Base-by-base conservation (phyloP, 2,797 vertebrate species). In the Benthosema pterotum region DNA sequence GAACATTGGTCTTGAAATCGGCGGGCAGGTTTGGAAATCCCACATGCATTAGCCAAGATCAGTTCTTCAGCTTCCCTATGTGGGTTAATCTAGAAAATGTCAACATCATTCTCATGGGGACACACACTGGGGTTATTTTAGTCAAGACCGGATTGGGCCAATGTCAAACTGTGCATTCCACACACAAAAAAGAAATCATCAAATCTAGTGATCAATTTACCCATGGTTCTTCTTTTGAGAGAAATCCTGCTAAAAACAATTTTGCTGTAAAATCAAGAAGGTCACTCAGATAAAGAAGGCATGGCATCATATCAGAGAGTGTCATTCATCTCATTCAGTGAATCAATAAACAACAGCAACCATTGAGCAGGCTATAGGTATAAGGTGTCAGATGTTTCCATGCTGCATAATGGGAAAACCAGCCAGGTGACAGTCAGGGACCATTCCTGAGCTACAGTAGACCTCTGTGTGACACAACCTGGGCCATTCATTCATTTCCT, bases 181-280 rank as follows among this genome's bases (percentile, higher is more conserved):
- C 19, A 38, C n/a, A 51, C 60, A 65, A 57, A 50, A 14, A 28
- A 43, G 18, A 55, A 15, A 38, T 4, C 8, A 38, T 1, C 56
- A 67, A 69, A 60, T 56, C 19, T 0, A 6, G 16, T 18, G 11
- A 15, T 63, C 14, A 0, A 18, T 85, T 90, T 85, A 87, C 87
- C 87, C 67, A 16, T 8, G 51, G 25, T 78, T 63, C 75, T 72
- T 70, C 58, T 67, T 63, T 53, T 45, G 68, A 78, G 52, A 6
- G 60, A 78, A 6, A 73, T 69, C 82, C 82, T 88, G 87, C 62
- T 79, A 80, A 43, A 49, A 78, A 82, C 83, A 42, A 78, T 78
- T 77, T 52, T 13, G 0, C 57, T 63, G 49, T 60, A 38, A 25
- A 74, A 3, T 71, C n/a, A 79, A 19, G 11, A 63, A 60, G 43